Evolutionary conservation across 2,797 vertebrate species (phyloP).

Genomic region (Moxostoma hubbsi): DNA sequence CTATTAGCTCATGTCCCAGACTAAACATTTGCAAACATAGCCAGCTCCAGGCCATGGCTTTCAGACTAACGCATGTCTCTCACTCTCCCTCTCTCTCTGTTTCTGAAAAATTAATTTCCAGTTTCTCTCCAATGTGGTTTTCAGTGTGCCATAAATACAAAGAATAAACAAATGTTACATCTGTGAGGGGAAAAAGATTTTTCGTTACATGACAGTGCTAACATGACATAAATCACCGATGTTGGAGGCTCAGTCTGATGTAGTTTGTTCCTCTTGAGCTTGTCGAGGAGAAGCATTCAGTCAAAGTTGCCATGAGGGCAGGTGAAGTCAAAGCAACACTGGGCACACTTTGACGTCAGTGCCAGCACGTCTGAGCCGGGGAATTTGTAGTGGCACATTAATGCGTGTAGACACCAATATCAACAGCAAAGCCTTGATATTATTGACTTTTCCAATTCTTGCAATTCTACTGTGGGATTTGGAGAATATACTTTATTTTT

Average conservation of each 20-base stretch:
- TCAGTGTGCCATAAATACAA: conserved; percentile 47
- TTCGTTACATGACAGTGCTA: conserved; percentile 33
- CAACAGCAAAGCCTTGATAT: conserved; percentile 50
- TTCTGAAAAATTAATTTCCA: conserved; percentile 50
- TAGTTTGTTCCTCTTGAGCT: conserved; percentile 66
- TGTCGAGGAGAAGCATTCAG: conserved; percentile 49
- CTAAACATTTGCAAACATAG: conserved; percentile 54
- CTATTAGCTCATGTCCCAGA: conserved; percentile 53
- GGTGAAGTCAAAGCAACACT: conserved; percentile 55
- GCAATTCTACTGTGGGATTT: background rate
- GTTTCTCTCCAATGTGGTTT: conserved; percentile 45
- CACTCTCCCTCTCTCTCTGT: background rate
- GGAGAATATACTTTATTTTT: conserved; percentile 8
- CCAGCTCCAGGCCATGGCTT: conserved; percentile 19
- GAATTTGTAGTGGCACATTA: conserved; percentile 66
- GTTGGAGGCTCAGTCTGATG: conserved; percentile 56
- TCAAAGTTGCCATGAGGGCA: conserved; percentile 46
- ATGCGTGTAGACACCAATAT: conserved; percentile 60
- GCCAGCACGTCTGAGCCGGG: conserved; percentile 58
- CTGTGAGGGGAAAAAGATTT: conserved; percentile 33
- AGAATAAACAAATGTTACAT: conserved; percentile 52
- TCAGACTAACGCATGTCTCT: conserved; percentile 45
- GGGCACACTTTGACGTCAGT: conserved; percentile 67
- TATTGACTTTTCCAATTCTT: conserved; percentile 39
- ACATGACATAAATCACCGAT: conserved; percentile 44